Percentiles rank a stretch among this genome's conserved stretches.
Conservation (phyloP, 2,797 vertebrate genomes). For the Threskiornis aethiopicus region DNA sequence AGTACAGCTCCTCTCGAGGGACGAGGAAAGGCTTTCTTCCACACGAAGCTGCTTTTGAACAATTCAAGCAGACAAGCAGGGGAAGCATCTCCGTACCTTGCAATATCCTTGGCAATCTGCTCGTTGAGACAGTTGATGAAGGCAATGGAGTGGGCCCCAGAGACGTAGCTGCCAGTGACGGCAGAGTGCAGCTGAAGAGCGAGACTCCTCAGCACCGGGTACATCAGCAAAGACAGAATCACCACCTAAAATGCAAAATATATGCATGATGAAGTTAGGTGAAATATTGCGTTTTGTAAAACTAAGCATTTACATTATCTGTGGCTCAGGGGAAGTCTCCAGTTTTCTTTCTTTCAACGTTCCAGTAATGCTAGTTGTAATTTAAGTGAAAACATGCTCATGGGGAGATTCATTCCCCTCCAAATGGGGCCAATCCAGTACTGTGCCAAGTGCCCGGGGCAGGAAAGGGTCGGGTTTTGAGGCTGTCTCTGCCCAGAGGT, state of each 20-base stretch:
- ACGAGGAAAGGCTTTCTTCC: background rate
- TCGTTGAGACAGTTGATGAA: constrained; percentile 87
- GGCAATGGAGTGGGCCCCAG: constrained; percentile 82
- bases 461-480: background rate
- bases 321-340: background rate
- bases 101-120: constrained; percentile 84
- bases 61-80: background rate
- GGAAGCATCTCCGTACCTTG: constrained; percentile 74
- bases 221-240: constrained; percentile 72
- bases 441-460: background rate
- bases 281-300: background rate
- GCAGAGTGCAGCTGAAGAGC: constrained; percentile 75
- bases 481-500: background rate
- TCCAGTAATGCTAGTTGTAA: background rate
- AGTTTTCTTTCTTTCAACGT: background rate
- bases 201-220: constrained; percentile 75
- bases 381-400: background rate
- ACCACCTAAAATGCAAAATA: constrained; percentile 55
- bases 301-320: fast-evolving
- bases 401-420: background rate
- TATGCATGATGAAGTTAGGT: background rate
- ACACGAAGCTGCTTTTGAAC: background rate
- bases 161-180: constrained; percentile 78
- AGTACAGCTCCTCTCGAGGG: background rate
- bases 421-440: fast-evolving